These are phyloP conservation scores for Formica exsecta DNA, from an alignment of 1,140 invertebrate species.

Conservation along the genomic window DNA sequence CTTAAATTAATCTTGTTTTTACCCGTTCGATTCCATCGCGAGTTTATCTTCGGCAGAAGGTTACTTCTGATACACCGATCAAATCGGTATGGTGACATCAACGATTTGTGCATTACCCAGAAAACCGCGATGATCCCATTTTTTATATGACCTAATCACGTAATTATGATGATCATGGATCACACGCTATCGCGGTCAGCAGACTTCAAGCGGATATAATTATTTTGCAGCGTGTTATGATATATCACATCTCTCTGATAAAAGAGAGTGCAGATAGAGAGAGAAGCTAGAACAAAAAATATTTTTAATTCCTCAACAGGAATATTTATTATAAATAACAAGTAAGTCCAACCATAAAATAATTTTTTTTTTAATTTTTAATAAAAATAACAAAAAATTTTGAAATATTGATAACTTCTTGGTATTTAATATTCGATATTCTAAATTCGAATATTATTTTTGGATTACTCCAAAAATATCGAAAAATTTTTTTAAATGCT, in stretches of 20 bases:
- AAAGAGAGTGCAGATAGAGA: not conserved
- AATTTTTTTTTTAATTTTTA: not conserved
- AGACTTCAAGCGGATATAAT: slow-evolving; percentile 27
- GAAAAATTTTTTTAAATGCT: not conserved
- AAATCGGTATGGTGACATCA: slow-evolving; percentile 54
- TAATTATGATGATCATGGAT: slow-evolving; percentile 63
- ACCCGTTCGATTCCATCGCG: not conserved
- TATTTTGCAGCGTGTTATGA: slow-evolving; percentile 14
- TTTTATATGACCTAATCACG: slow-evolving; percentile 71
- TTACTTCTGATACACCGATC: slow-evolving; percentile 45
- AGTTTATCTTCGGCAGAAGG: slow-evolving; percentile 43
- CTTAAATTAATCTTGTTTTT: slow-evolving; percentile 61
- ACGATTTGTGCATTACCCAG: slow-evolving; percentile 43
- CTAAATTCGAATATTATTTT: not conserved
- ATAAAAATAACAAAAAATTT: not conserved
- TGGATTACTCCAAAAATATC: not conserved
- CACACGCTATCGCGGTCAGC: slow-evolving; percentile 37
- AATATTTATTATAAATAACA: not conserved
- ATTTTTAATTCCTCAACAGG: not conserved
- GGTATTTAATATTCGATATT: not conserved
- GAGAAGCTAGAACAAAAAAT: not conserved
- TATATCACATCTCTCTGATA: slow-evolving; percentile 8
- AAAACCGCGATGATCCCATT: slow-evolving; percentile 42
- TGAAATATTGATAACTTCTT: not conserved
- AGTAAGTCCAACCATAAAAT: not conserved